phyloP scores from a whole-genome alignment of 2,888 invertebrate genomes.

The Sesia apiformis region DNA sequence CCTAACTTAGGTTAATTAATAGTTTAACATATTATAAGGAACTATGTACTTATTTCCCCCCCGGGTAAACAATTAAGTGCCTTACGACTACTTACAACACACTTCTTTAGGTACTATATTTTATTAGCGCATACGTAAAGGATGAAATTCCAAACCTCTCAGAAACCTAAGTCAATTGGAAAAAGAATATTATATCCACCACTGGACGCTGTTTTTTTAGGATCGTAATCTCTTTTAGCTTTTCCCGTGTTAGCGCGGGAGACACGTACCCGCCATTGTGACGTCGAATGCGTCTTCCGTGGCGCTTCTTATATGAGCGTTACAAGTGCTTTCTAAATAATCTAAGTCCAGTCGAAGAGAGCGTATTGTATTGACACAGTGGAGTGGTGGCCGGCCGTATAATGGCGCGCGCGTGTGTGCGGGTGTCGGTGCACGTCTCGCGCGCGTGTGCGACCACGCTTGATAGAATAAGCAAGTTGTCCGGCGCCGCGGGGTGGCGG shows the following conservation, averaged over 20 bases:
- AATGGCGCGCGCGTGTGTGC: conserved; percentile 54
- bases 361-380: conserved; percentile 76
- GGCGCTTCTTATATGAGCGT: conserved; percentile 75
- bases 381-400: conserved; percentile 74
- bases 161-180: conserved; percentile 43
- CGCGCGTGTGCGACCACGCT: conserved; percentile 60
- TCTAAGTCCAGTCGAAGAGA: conserved; percentile 75
- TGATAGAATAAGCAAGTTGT: conserved; percentile 75
- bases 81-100: no score
- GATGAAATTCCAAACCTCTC: neutral
- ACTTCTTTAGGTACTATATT: neutral
- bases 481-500: conserved; percentile 49
- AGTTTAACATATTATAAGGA: no score
- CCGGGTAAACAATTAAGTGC: no score
- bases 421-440: conserved; percentile 32
- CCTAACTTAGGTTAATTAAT: no score
- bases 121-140: neutral
- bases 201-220: conserved; percentile 71
- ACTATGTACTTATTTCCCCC: no score
- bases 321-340: conserved; percentile 77
- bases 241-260: conserved; percentile 56
- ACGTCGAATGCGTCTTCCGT: conserved; percentile 68
- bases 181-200: conserved; percentile 59
- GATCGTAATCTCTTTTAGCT: conserved; percentile 69
- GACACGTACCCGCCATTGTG: conserved; percentile 57